Percentiles rank a stretch among this genome's conserved stretches.
phyloP scores from a whole-genome alignment of 1,140 invertebrate species.

The Drosophila mojavensis region DNA sequence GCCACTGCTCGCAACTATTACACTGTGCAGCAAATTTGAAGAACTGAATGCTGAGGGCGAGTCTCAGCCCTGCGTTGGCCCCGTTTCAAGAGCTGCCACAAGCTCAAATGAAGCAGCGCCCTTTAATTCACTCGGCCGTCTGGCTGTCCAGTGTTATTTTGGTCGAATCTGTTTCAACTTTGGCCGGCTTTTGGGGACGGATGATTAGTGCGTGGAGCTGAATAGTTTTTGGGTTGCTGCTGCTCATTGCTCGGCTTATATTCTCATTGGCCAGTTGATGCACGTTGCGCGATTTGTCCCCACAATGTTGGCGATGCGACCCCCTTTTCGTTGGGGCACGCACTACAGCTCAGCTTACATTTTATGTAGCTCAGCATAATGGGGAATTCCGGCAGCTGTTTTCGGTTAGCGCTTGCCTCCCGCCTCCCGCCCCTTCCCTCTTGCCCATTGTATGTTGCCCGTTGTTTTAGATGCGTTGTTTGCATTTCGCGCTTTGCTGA shows the following conservation, averaged over 20 bases:
- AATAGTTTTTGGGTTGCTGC: slow-evolving; percentile 28
- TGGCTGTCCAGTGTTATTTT: background rate
- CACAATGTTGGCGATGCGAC: slow-evolving; percentile 57
- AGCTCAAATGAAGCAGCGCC: background rate
- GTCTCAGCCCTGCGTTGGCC: too few relatives aligned
- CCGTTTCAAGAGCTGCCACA: background rate
- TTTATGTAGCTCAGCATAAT: slow-evolving; percentile 20
- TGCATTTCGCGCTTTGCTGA: slow-evolving; percentile 63
- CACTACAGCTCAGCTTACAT: slow-evolving; percentile 22
- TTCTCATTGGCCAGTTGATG: slow-evolving; percentile 78
- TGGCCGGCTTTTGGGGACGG: slow-evolving; percentile 49
- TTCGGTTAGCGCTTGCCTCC: background rate
- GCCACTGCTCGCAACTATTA: slow-evolving; percentile 3
- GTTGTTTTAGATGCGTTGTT: slow-evolving; percentile 66
- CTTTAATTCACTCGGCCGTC: background rate
- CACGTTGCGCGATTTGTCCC: slow-evolving; percentile 69
- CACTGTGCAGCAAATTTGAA: slow-evolving; percentile 28
- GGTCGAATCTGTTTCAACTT: slow-evolving; percentile 40
- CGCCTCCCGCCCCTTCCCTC: background rate
- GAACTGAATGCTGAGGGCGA: background rate
- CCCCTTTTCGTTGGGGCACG: slow-evolving; percentile 24
- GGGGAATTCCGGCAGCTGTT: slow-evolving; percentile 26
- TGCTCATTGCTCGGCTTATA: slow-evolving; percentile 45
- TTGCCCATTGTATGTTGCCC: background rate
- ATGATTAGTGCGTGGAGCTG: slow-evolving; percentile 66